These are phyloP conservation scores for Delichon dasypus DNA, from an alignment of 2,797 vertebrate species.

Conservation along the genomic window DNA sequence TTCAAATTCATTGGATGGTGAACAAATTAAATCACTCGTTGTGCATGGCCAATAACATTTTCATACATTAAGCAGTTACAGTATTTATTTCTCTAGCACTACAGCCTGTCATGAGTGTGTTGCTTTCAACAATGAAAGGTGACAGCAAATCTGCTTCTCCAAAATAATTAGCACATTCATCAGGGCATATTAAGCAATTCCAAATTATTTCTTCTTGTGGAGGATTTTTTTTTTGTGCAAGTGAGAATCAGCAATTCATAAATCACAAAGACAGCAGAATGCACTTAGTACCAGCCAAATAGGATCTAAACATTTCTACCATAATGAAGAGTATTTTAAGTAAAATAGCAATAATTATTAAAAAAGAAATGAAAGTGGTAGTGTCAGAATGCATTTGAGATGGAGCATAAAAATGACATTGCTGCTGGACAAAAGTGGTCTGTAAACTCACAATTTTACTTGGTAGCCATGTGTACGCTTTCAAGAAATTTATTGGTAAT, in stretches of 20 bases:
- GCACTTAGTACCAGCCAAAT: background rate
- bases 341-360: constrained; percentile 31
- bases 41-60: background rate
- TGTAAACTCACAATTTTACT: background rate
- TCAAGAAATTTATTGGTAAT: constrained; percentile 17
- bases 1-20: constrained; percentile 19
- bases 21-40: constrained; percentile 30
- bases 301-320: background rate
- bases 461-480: background rate
- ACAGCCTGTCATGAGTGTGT: background rate
- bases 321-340: constrained; percentile 9
- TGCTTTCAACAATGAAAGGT: background rate
- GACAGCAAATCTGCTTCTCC: constrained; percentile 9
- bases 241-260: constrained; percentile 41
- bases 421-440: background rate
- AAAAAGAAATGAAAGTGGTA: background rate
- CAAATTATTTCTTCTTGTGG: constrained; percentile 28
- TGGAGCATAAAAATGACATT: constrained; percentile 6
- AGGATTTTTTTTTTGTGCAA: background rate
- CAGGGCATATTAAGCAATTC: constrained; percentile 30
- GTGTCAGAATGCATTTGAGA: constrained; percentile 4
- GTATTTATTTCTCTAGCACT: background rate
- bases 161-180: constrained; percentile 43
- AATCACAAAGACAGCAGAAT: constrained; percentile 53
- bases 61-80: background rate